phyloP scores from a whole-genome alignment of 2,113 vertebrate species.

The Halcyon malimbica region DNA sequence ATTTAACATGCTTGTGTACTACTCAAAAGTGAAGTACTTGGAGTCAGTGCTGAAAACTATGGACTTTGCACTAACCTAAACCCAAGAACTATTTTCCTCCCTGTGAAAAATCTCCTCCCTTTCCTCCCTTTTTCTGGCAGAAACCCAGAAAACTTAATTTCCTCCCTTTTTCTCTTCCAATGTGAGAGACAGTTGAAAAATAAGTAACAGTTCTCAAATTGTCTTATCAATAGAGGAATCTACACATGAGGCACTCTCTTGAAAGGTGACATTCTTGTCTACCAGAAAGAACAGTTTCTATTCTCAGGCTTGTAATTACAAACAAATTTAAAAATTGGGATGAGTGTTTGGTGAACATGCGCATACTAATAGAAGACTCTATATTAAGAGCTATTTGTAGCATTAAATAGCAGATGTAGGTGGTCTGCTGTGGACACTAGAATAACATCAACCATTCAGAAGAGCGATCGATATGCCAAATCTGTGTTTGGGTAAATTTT shows the following conservation, averaged over 20 bases:
- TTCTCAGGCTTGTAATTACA: neutral
- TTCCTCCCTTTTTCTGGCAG: neutral
- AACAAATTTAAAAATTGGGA: neutral
- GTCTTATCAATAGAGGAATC: neutral
- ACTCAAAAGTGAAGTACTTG: neutral
- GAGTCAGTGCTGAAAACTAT: neutral
- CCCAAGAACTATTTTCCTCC: neutral
- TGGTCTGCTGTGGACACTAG: neutral
- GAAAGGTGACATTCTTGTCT: neutral
- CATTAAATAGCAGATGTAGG: neutral
- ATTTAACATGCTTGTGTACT: neutral
- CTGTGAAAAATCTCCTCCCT: neutral
- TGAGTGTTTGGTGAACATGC: neutral
- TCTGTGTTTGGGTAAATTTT: neutral
- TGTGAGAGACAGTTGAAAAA: neutral
- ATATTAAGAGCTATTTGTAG: neutral
- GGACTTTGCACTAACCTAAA: neutral
- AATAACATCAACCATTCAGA: neutral
- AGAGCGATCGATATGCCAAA: rapidly evolving
- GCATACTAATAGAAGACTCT: neutral
- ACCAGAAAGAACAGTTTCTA: neutral
- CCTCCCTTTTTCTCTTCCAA: neutral
- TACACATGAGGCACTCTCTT: neutral
- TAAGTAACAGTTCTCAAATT: neutral
- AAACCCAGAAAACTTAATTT: neutral